Base-by-base conservation (phyloP, 1,140 invertebrate genomes). In the Whitmania pigra region DNA sequence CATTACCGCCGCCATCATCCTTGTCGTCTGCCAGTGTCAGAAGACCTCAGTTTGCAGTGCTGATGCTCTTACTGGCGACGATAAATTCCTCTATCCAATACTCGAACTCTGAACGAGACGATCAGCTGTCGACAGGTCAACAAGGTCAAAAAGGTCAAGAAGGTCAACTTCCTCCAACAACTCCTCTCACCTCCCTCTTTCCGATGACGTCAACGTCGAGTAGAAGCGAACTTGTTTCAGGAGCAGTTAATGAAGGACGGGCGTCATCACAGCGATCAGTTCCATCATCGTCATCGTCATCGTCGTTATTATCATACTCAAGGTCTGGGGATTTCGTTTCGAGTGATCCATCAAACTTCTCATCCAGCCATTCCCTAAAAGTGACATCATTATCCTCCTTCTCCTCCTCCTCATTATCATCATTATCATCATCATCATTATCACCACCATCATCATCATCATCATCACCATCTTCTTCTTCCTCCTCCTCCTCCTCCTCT, bases 271-370 rank as follows among this genome's bases (percentile, higher is more conserved):
- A 49, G 9, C 43, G 15, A 63, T 63, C 57, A 63, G 9, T 20
- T 11, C 18, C 57, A n/a, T 17, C 4, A 15, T 63, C 57, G 22
- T 63, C 57, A 15, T 63, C 57, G 6, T 63, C 57, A 17, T 63
- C 57, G 18, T 63, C 57, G 57, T 63, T 18, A 63, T 63, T 63
- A 63, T 63, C 57, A 63, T 4, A 63, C 22, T 63, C 11, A 63
- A 63, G 22, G 11, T 63, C 57, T 22, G 29, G 57, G 57, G 29
- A 25, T 63, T 15, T 63, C 29, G 11, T 63, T 31, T 22, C 57
- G 11, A 63, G 29, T 63, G 22, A 25, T 63, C 22, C 29, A 31
- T 25, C 57, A 22, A 63, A 11, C 57, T 63, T 18, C 57, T 25
- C 29, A 20, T 63, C 29, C 29, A 25, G 57, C 57, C 22, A 25